These are phyloP conservation scores for Dolichomitus sp. DNA, from an alignment of 2,888 invertebrate genomes.

Conservation along the genomic window DNA sequence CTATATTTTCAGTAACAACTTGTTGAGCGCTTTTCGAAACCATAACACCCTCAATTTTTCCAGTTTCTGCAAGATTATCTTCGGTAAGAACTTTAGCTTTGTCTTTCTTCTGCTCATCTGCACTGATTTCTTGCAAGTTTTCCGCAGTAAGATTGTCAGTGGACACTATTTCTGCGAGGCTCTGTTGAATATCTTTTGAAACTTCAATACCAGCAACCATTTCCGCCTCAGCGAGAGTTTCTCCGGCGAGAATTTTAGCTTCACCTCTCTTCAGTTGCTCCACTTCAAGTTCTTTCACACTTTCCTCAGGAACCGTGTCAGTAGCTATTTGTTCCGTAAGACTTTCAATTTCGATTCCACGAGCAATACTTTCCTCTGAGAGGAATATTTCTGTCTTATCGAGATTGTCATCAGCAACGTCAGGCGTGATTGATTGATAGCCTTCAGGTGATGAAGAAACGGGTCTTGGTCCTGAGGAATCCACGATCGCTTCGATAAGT, in stretches of 20 bases:
- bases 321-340: constrained; percentile 4
- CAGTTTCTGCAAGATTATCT: constrained; percentile 23
- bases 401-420: constrained; percentile 48
- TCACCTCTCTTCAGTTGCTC: constrained; percentile 56
- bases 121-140: constrained; percentile 39
- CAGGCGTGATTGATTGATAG: constrained; percentile 44
- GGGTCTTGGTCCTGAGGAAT: constrained; percentile 56
- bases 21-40: constrained; percentile 33
- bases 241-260: constrained; percentile 24
- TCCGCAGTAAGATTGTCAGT: constrained; percentile 33
- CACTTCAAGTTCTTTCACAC: constrained; percentile 32
- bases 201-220: constrained; percentile 7
- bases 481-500: constrained; percentile 77
- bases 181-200: constrained; percentile 30
- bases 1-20: constrained; percentile 43
- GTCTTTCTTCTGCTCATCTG: not conserved
- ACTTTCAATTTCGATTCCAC: constrained; percentile 16
- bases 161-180: not conserved
- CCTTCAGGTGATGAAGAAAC: constrained; percentile 63
- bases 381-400: constrained; percentile 52
- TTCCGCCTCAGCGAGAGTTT: constrained; percentile 43
- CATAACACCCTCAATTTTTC: constrained; percentile 33
- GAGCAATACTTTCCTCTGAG: constrained; percentile 11
- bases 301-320: constrained; percentile 40
- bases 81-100: constrained; percentile 9